Evolutionary conservation across 2,888 invertebrate genomes (phyloP).

Genomic region (Sepiola atlantica): DNA sequence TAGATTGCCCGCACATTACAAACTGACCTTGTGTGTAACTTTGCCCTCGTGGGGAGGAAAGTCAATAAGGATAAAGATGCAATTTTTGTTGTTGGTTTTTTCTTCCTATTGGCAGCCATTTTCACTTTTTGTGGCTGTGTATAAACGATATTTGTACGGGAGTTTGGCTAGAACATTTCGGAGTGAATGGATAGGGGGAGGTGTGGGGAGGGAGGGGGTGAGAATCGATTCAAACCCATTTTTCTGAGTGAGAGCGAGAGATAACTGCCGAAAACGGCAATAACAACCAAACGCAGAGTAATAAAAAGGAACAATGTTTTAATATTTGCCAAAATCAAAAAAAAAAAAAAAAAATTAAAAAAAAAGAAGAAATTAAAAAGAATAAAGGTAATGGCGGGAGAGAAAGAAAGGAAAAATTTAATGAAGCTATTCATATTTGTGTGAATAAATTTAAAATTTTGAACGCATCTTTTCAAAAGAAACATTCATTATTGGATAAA

Average conservation of each 20-base stretch:
- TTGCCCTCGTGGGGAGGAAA: too few relatives aligned
- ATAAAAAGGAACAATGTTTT: background rate
- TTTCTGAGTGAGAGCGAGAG: background rate
- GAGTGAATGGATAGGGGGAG: too few relatives aligned
- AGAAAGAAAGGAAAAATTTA: background rate
- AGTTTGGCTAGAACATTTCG: background rate
- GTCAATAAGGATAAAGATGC: too few relatives aligned
- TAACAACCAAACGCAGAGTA: background rate
- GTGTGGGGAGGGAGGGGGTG: too few relatives aligned
- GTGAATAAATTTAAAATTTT: slow-evolving; percentile 10
- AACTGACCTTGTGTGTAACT: too few relatives aligned
- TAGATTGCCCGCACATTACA: too few relatives aligned
- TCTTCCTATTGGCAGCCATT: background rate
- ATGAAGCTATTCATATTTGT: background rate
- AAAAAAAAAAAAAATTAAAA: background rate
- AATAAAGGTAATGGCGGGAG: background rate
- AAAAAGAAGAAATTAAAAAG: background rate
- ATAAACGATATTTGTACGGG: background rate
- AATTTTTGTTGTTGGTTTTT: too few relatives aligned
- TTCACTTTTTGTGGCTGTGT: background rate
- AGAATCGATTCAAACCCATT: background rate
- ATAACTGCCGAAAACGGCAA: background rate
- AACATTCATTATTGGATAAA: background rate
- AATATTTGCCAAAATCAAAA: background rate
- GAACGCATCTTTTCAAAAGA: background rate